Evolutionary conservation across 2,113 vertebrate genomes (phyloP).

Genomic region (Columbina picui): DNA sequence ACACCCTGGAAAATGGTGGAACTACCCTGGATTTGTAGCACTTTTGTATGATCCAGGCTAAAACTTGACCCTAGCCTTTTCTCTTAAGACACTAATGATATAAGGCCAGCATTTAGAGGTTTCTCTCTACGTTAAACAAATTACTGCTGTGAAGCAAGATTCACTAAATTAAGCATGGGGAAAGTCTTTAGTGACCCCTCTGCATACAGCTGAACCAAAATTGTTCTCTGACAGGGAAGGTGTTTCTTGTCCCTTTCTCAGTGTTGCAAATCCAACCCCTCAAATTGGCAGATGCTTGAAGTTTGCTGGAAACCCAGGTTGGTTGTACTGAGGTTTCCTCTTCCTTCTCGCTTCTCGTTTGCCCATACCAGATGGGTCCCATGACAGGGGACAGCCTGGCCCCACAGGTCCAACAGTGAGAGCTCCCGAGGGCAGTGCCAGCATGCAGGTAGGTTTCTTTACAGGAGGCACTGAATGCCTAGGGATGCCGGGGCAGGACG

Average conservation of each 20-base stretch:
- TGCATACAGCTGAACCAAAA: neutral
- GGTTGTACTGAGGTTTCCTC: neutral
- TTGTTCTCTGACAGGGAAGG: neutral
- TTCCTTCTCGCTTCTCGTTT: neutral
- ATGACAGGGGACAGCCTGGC: neutral
- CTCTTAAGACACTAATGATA: neutral
- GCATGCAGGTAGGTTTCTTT: neutral
- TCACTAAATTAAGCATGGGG: neutral
- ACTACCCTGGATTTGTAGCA: neutral
- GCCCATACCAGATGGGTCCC: fast-evolving
- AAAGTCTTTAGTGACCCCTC: neutral
- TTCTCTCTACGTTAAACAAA: neutral
- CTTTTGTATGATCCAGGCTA: neutral
- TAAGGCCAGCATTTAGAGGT: neutral
- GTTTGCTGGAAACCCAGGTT: neutral
- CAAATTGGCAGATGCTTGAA: neutral
- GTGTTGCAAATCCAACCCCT: neutral
- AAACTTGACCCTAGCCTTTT: neutral
- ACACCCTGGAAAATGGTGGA: conserved; percentile 6
- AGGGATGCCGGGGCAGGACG: neutral
- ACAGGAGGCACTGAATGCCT: neutral
- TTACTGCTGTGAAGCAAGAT: neutral
- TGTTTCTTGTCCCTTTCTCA: neutral
- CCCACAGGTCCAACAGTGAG: neutral
- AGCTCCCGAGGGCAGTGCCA: neutral